phyloP scores from a whole-genome alignment of 2,113 vertebrate species.

The Serinus canaria region DNA sequence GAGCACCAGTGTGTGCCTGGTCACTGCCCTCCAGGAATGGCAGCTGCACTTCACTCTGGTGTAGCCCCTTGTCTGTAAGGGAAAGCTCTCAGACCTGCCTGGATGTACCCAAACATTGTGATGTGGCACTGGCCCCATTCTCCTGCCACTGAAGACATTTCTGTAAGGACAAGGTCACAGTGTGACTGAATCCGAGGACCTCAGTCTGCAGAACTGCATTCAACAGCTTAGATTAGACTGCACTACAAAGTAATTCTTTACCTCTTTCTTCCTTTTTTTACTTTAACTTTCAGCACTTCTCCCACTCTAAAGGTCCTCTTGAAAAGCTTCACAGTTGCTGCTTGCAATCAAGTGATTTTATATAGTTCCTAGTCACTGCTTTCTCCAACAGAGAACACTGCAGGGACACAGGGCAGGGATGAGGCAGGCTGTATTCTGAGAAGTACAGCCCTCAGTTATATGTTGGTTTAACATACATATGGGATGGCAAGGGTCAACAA shows the following conservation, averaged over 20 bases:
- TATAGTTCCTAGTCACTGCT: neutral
- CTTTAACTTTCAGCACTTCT: neutral
- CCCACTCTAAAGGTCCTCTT: neutral
- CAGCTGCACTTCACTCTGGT: neutral
- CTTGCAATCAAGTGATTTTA: neutral
- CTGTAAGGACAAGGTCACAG: neutral
- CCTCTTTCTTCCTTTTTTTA: neutral
- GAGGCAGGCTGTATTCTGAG: neutral
- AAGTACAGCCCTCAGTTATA: neutral
- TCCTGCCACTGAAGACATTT: neutral
- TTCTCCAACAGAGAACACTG: neutral
- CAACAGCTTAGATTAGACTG: neutral
- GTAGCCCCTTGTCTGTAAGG: neutral
- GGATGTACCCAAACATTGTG: neutral
- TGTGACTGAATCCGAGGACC: neutral
- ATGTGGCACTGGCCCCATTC: neutral
- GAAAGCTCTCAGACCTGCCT: neutral
- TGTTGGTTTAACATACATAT: neutral
- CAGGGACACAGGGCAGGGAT: neutral
- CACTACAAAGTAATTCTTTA: neutral
- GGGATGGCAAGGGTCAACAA: neutral
- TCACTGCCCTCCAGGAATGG: neutral
- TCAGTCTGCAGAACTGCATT: neutral
- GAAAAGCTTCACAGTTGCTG: neutral
- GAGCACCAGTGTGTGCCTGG: accelerated